Conservation (phyloP, 2,113 vertebrate species). For the Eurystomus gularis region DNA sequence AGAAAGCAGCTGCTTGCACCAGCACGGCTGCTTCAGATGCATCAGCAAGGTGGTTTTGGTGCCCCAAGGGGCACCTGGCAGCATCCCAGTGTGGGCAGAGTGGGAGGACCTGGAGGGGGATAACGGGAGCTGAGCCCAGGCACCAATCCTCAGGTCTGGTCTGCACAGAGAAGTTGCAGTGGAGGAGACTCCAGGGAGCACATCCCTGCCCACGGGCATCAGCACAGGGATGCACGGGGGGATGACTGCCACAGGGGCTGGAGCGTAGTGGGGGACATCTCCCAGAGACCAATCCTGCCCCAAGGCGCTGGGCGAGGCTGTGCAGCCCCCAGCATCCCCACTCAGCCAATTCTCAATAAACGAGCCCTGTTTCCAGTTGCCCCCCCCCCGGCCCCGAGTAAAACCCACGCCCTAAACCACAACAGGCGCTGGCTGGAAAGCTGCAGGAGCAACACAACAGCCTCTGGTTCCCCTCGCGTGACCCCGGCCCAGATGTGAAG, state of each 20-base stretch:
- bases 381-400: too few species aligned
- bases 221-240: rapidly evolving
- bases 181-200: background rate
- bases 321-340: rapidly evolving
- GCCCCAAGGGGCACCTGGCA: background rate
- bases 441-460: constrained; percentile 15
- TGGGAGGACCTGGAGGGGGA: rapidly evolving
- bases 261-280: background rate
- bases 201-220: rapidly evolving
- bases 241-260: rapidly evolving
- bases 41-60: rapidly evolving
- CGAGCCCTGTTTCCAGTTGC: background rate
- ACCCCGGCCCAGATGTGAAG: constrained; percentile 1
- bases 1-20: background rate
- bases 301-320: background rate
- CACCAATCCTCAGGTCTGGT: rapidly evolving
- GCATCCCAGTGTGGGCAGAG: background rate
- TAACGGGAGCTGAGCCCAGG: background rate
- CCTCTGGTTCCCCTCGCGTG: background rate
- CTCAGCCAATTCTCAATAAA: background rate
- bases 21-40: rapidly evolving
- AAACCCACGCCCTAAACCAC: constrained; percentile 29
- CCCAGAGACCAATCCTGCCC: background rate
- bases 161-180: rapidly evolving
- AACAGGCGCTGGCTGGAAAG: background rate